Evolutionary conservation across 2,113 vertebrate genomes (phyloP).

Genomic region (Pagrus major): DNA sequence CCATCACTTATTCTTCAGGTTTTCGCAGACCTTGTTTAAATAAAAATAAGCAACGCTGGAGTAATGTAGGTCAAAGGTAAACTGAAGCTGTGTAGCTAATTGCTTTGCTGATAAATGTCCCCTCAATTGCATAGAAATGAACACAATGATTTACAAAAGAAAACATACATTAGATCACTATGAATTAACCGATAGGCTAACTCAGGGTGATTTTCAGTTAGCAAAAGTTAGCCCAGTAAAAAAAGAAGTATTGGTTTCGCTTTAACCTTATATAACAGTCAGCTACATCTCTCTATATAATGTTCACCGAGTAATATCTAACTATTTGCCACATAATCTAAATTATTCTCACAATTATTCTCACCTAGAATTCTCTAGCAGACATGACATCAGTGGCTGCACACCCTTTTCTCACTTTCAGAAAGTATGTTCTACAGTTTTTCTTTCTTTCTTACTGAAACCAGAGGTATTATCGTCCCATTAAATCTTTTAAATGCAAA

Average conservation of each 20-base stretch:
- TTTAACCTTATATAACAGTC: background rate
- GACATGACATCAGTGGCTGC: background rate
- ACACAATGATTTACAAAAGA: background rate
- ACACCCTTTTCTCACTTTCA: too few relatives aligned
- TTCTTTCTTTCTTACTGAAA: too few relatives aligned
- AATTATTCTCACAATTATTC: background rate
- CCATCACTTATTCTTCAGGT: rapidly evolving
- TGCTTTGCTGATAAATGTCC: background rate
- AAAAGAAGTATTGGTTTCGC: background rate
- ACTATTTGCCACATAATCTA: background rate
- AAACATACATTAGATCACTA: background rate
- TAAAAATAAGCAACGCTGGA: background rate
- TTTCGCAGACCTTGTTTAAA: background rate
- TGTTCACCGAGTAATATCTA: background rate
- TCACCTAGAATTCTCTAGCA: too few relatives aligned
- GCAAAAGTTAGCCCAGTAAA: background rate
- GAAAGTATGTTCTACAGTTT: too few relatives aligned
- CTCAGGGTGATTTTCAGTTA: too few relatives aligned
- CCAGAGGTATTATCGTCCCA: too few relatives aligned
- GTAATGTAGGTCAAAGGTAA: conserved; percentile 15
- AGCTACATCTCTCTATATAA: too few relatives aligned
- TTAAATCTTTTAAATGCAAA: too few relatives aligned
- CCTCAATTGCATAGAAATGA: background rate
- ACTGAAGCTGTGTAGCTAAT: background rate
- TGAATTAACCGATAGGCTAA: background rate